These are phyloP conservation scores for Acrocephalus kingi DNA, from an alignment of 2,113 vertebrate species.

Conservation along the genomic window DNA sequence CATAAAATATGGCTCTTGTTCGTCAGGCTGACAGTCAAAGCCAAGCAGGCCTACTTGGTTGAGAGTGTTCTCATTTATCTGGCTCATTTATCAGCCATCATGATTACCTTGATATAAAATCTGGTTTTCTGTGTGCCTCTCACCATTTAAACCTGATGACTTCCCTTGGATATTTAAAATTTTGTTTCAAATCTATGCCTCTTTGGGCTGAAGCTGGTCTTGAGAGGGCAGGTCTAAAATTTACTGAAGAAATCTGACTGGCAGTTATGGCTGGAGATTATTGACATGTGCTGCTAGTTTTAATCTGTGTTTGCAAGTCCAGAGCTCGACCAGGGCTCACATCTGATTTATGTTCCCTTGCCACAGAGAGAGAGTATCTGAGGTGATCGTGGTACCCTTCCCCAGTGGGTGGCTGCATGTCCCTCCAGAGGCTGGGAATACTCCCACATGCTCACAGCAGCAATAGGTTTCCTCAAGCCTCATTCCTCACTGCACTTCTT, in stretches of 20 bases:
- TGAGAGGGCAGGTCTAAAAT: neutral
- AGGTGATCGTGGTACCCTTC: neutral
- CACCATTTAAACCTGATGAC: neutral
- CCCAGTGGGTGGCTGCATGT: neutral
- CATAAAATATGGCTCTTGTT: neutral
- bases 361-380: neutral
- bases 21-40: neutral
- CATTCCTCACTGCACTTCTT: neutral
- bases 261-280: neutral
- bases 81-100: neutral
- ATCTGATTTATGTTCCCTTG: neutral
- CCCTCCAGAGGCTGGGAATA: neutral
- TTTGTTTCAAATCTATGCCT: neutral
- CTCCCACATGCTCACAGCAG: neutral
- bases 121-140: neutral
- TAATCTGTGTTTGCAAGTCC: neutral
- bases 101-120: neutral
- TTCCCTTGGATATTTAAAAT: neutral
- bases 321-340: neutral
- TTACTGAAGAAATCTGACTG: neutral
- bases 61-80: neutral
- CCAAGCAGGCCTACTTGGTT: neutral
- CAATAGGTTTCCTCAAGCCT: constrained; percentile 16
- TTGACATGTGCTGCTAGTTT: neutral
- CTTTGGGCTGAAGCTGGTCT: neutral